phyloP scores from a whole-genome alignment of 2,888 invertebrate genomes.

The Syrphus vitripennis region DNA sequence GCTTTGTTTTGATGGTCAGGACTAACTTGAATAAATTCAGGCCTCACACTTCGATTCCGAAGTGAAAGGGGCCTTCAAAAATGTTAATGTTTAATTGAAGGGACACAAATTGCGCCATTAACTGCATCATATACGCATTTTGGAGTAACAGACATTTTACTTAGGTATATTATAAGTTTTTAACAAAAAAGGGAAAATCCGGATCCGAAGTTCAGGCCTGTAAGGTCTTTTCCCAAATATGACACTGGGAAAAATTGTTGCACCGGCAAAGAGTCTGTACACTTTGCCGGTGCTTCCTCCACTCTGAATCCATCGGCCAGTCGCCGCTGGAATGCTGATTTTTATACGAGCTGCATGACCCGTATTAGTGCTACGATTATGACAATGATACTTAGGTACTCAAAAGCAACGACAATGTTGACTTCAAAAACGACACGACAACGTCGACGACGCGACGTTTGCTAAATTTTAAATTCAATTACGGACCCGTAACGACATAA shows the following conservation, averaged over 20 bases:
- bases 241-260: background rate
- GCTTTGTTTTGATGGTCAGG: slow-evolving; percentile 9
- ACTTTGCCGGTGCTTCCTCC: no score
- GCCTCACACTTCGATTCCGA: background rate
- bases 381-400: slow-evolving; percentile 49
- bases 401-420: background rate
- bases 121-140: no score
- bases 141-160: no score
- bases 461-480: slow-evolving; percentile 72
- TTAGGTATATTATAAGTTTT: no score
- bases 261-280: no score
- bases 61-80: no score
- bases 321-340: slow-evolving; percentile 4
- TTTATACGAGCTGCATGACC: slow-evolving; percentile 15
- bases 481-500: slow-evolving; percentile 68
- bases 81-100: no score
- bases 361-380: slow-evolving; percentile 55
- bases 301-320: background rate
- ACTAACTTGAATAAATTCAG: background rate
- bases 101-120: no score
- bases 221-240: background rate
- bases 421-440: background rate
- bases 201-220: background rate
- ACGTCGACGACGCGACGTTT: slow-evolving; percentile 42
- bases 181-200: background rate